A percentile compares a stretch with the other conserved stretches of the same genome.
Conservation (phyloP, 1,140 invertebrate genomes). For the Drosophila pseudoobscura region DNA sequence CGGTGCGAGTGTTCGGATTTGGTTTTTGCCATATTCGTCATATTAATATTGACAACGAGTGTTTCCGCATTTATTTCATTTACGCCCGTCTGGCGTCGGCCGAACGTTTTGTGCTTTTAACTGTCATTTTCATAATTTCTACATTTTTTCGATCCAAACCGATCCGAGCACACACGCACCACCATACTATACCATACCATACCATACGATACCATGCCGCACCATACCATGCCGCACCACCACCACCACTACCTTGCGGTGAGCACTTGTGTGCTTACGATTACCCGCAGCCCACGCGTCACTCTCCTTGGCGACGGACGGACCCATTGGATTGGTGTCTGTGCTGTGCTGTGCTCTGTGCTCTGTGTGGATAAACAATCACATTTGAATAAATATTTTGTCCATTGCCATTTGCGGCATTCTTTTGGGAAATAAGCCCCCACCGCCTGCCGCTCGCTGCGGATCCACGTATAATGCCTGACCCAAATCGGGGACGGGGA, state of each 20-base stretch:
- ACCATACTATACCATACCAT: slow-evolving; percentile 4
- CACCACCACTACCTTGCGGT: too few species aligned
- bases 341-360: not conserved
- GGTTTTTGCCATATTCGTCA: slow-evolving; percentile 80
- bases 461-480: slow-evolving; percentile 5
- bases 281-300: slow-evolving; percentile 69
- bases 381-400: slow-evolving; percentile 80
- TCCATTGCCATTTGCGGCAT: slow-evolving; percentile 78
- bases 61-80: slow-evolving; percentile 80
- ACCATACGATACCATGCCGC: not conserved
- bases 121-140: slow-evolving; percentile 80
- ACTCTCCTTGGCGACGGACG: slow-evolving; percentile 24
- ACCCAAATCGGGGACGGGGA: slow-evolving; percentile 34
- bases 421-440: slow-evolving; percentile 58
- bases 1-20: slow-evolving; percentile 68
- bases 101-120: slow-evolving; percentile 72
- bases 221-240: not conserved
- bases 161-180: slow-evolving; percentile 46
- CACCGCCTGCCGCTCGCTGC: not conserved
- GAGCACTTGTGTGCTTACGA: slow-evolving; percentile 60
- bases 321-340: slow-evolving; percentile 1
- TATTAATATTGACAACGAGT: slow-evolving; percentile 81
- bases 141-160: slow-evolving; percentile 42
- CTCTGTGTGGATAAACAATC: slow-evolving; percentile 65
- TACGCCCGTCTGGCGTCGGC: slow-evolving; percentile 48